Evolutionary conservation across 2,888 invertebrate species (phyloP).

Genomic region (Cantharis nigra): DNA sequence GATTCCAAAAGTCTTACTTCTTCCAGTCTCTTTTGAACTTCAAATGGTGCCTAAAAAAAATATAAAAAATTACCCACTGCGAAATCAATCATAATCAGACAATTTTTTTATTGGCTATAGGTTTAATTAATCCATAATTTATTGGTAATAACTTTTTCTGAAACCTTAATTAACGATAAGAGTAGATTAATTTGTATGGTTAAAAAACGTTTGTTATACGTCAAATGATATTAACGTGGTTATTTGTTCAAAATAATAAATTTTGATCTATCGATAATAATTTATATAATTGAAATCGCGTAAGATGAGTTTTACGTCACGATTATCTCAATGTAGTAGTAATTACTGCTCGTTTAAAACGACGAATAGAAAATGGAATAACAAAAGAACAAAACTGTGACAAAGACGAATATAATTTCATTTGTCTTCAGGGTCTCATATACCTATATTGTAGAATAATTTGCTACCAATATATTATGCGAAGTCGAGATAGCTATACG

Average conservation of each 20-base stretch:
- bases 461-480: too few relatives aligned
- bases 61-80: slow-evolving; percentile 3
- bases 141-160: background rate
- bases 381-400: too few relatives aligned
- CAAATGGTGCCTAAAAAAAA: slow-evolving; percentile 71
- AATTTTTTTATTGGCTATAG: background rate
- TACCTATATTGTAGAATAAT: too few relatives aligned
- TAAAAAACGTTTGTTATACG: background rate
- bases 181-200: background rate
- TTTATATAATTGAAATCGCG: background rate
- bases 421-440: too few relatives aligned
- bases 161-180: background rate
- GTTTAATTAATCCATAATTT: background rate
- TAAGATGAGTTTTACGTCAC: background rate
- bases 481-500: too few relatives aligned
- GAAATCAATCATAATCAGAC: background rate
- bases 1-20: slow-evolving; percentile 92
- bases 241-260: too few relatives aligned
- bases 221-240: background rate
- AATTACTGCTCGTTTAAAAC: too few relatives aligned
- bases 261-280: too few relatives aligned
- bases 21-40: slow-evolving; percentile 82
- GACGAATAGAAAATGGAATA: too few relatives aligned
- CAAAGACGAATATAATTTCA: too few relatives aligned
- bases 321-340: background rate